Percentiles rank a stretch among this genome's conserved stretches.
These are phyloP conservation scores for Oophaga sylvatica DNA, from an alignment of 2,797 vertebrate genomes.

Conservation along the genomic window DNA sequence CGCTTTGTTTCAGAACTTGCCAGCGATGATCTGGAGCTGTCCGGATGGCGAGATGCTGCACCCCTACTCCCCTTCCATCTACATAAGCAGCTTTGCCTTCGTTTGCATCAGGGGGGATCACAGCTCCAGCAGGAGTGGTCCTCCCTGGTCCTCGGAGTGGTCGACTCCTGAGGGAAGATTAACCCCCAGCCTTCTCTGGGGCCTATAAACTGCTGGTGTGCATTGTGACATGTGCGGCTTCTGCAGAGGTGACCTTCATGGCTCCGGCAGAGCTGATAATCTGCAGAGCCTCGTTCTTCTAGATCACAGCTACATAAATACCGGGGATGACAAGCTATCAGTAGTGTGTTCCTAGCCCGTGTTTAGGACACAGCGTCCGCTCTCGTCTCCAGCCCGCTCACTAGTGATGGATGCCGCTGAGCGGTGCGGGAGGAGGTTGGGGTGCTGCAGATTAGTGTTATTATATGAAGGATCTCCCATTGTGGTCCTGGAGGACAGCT, in stretches of 20 bases:
- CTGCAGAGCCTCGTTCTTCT: constrained; percentile 53
- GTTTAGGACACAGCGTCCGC: constrained; percentile 70
- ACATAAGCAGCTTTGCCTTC: no score
- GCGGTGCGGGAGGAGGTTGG: constrained; percentile 23
- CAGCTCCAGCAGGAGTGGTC: no score
- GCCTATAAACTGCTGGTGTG: not conserved
- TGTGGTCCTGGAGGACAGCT: constrained; percentile 44
- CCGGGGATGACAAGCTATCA: constrained; percentile 74
- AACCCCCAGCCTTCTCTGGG: no score
- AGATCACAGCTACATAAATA: constrained; percentile 68
- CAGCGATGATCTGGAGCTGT: no score
- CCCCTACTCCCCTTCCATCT: no score
- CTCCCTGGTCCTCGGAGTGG: no score
- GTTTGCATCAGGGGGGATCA: no score
- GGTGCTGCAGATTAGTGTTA: constrained; percentile 43
- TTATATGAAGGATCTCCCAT: constrained; percentile 25
- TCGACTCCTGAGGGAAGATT: no score
- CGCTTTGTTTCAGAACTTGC: no score
- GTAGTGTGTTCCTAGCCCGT: constrained; percentile 58
- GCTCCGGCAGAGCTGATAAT: constrained; percentile 76
- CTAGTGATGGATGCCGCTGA: constrained; percentile 73
- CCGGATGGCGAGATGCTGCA: no score
- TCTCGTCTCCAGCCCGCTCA: constrained; percentile 71
- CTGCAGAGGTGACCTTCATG: constrained; percentile 70
- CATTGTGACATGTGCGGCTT: constrained; percentile 5